Percentiles rank a stretch among this genome's conserved stretches.
Conservation (phyloP, 1,140 invertebrate genomes). For the Adoxophyes honmai region DNA sequence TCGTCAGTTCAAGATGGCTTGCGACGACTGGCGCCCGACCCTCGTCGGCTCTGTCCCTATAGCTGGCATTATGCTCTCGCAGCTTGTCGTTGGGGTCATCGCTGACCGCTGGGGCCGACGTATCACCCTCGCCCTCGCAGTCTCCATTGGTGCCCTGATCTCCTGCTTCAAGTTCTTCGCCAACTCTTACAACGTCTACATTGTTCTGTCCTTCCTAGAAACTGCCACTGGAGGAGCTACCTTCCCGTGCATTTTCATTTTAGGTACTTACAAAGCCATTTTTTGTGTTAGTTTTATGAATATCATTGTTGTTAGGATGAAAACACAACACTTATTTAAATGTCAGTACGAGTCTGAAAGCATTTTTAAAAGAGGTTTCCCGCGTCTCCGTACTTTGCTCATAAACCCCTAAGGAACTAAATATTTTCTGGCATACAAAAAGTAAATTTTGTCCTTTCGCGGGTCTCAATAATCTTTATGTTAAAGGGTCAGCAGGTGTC, state of each 20-base stretch:
- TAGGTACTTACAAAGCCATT: neutral
- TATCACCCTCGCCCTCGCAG: constrained; percentile 74
- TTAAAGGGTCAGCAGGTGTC: too few relatives aligned
- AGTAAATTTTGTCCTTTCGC: too few relatives aligned
- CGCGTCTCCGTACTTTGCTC: too few relatives aligned
- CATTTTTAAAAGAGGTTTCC: too few relatives aligned
- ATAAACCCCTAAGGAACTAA: too few relatives aligned
- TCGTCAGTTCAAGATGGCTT: constrained; percentile 28
- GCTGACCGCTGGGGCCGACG: constrained; percentile 79
- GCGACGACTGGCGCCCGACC: constrained; percentile 80
- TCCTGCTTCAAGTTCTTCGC: constrained; percentile 79
- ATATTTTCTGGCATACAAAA: too few relatives aligned
- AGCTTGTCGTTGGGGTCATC: constrained; percentile 79
- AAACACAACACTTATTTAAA: too few relatives aligned
- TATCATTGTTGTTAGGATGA: too few relatives aligned
- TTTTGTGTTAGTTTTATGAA: too few relatives aligned
- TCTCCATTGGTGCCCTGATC: constrained; percentile 71
- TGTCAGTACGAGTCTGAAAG: too few relatives aligned
- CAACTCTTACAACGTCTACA: constrained; percentile 78
- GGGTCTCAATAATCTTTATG: too few relatives aligned
- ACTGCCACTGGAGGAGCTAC: neutral
- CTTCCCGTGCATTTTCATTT: neutral
- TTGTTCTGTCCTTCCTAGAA: constrained; percentile 65
- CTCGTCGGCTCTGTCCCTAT: constrained; percentile 82
- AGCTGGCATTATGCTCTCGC: constrained; percentile 79